Evolutionary conservation across 2,888 invertebrate species (phyloP).

Genomic region (Notodonta ziczac): DNA sequence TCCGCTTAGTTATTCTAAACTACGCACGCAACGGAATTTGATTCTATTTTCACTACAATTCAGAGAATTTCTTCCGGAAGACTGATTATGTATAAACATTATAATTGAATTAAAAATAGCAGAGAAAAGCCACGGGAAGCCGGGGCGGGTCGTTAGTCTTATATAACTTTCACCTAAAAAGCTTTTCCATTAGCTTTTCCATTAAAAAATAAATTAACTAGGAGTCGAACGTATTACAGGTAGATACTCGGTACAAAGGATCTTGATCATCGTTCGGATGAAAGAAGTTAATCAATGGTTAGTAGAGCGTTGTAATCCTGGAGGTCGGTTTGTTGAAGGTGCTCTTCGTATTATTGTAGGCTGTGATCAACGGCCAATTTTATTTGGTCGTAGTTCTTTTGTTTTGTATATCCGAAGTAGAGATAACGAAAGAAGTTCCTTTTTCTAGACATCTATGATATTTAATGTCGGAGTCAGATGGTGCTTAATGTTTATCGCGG

Average conservation of each 20-base stretch:
- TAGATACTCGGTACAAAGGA: constrained; percentile 32
- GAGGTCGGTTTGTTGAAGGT: not conserved
- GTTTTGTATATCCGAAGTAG: not conserved
- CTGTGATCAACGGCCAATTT: not conserved
- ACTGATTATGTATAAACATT: no score
- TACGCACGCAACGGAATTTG: no score
- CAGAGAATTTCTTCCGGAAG: no score
- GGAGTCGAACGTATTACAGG: not conserved
- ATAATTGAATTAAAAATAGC: no score
- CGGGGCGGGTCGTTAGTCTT: not conserved
- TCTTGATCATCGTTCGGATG: constrained; percentile 46
- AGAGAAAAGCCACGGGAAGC: no score
- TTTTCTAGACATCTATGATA: no score
- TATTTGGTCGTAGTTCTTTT: not conserved
- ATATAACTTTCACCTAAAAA: not conserved
- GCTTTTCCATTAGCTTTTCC: not conserved
- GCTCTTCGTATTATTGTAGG: not conserved
- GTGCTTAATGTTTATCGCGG: no score
- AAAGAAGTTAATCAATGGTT: constrained; percentile 55
- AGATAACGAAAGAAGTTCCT: not conserved
- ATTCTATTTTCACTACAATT: no score
- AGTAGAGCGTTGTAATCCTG: constrained; percentile 34
- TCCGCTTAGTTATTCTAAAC: no score
- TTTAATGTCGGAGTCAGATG: no score
- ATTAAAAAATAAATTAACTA: constrained; percentile 1